Evolutionary conservation across 1,140 invertebrate species (phyloP), one percentile per base, ranked within the genome.

Genomic region (Formica exsecta): DNA sequence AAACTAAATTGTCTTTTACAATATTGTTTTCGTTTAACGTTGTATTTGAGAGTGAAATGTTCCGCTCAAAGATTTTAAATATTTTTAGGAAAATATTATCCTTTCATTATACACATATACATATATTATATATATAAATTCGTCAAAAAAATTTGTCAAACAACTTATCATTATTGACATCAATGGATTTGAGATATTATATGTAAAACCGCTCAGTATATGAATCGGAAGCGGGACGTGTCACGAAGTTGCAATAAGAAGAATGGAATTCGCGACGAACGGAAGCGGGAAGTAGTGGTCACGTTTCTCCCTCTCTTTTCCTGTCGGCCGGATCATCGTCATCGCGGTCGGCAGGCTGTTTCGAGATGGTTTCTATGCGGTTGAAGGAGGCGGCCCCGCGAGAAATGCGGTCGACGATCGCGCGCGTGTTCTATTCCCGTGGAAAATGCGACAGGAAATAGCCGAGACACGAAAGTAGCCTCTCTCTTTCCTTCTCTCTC

Each of bases 381-480:
- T 65, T 86, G 68, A 61, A 85, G 75, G 79, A 85, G 86, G 76
- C 84, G 83, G 79, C 66, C 90, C 86, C 80, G 75, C 66, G 89
- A 93, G 92, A 93, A 93, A 93, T 93, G 92, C 92, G 92, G 89
- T 92, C 92, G 92, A 90, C 87, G 92, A 91, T 92, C 89, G 91
- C 87, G 76, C 86, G 88, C 86, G 79, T 88, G 92, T 92, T 92
- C 92, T 94, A 93, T 94, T 94, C 91, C 89, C 81, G 91, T 92
- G 91, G 93, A 92, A 93, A 93, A 94, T 94, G 90, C 92, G 89
- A 93, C 92, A 94, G 93, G 92, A 94, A 93, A 94, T 94, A 94
- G 92, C 90, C 92, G 92, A 93, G 92, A 94, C 48, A 19, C 93
- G 91, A 93, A 92, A 93, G 88, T 91, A 92, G 89, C 90, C 89